Percentiles rank a stretch among this genome's conserved stretches.
phyloP scores from a whole-genome alignment of 2,113 vertebrate species.

The Synchiropus splendidus region DNA sequence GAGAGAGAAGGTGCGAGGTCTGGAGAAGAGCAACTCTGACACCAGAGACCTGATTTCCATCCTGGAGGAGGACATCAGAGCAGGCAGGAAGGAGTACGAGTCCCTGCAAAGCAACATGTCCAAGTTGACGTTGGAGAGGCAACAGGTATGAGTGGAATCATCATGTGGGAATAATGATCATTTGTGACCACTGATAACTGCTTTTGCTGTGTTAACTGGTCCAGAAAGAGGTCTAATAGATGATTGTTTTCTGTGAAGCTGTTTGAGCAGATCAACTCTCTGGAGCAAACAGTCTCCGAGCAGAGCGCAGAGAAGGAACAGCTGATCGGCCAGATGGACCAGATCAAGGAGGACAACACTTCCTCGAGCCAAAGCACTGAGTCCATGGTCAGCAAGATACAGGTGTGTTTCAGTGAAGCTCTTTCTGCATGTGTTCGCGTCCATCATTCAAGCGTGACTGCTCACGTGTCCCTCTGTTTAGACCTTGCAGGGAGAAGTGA shows the following conservation, averaged over 20 bases:
- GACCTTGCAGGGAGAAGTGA: slow-evolving; percentile 63
- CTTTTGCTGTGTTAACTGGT: neutral
- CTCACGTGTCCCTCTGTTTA: slow-evolving; percentile 2
- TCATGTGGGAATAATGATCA: neutral
- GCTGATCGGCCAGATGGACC: slow-evolving; percentile 56
- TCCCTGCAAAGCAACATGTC: slow-evolving; percentile 41
- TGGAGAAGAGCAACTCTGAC: slow-evolving; percentile 60
- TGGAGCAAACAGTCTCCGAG: slow-evolving; percentile 48
- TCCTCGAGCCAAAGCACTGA: slow-evolving; percentile 57
- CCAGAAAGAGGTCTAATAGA: too few relatives aligned
- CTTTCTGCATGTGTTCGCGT: neutral
- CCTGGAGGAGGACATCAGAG: slow-evolving; percentile 67
- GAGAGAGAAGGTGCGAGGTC: slow-evolving; percentile 58
- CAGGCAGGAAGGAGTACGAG: slow-evolving; percentile 56
- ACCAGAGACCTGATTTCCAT: slow-evolving; percentile 55
- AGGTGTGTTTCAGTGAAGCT: slow-evolving; percentile 25
- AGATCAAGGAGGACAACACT: slow-evolving; percentile 62
- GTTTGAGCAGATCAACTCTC: slow-evolving; percentile 52
- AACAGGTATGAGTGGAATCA: slow-evolving; percentile 27
- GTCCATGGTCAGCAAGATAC: slow-evolving; percentile 64
- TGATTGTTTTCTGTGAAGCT: slow-evolving; percentile 23
- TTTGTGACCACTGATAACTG: neutral
- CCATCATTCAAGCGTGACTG: neutral
- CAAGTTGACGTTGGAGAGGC: slow-evolving; percentile 56
- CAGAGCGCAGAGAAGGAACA: slow-evolving; percentile 50